phyloP scores from a whole-genome alignment of 2,888 invertebrate genomes.

The Volucella inanis region DNA sequence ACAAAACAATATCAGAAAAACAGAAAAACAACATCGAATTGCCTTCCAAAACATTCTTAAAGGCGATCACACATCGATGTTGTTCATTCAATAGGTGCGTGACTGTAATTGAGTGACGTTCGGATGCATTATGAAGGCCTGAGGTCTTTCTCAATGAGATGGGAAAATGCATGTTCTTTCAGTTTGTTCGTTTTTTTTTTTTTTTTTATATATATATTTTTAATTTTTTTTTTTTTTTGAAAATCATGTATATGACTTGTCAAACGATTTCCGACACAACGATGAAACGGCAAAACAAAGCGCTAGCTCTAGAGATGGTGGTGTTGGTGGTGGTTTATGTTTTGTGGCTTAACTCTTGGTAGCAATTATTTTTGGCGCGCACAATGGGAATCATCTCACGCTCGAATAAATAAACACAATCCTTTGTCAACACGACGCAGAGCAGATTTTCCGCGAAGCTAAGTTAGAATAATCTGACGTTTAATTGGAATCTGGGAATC shows the following conservation, averaged over 20 bases:
- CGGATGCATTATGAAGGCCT: conserved; percentile 51
- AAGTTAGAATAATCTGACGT: conserved; percentile 63
- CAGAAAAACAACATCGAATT: conserved; percentile 28
- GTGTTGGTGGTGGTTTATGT: conserved; percentile 27
- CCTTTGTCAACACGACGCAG: conserved; percentile 67
- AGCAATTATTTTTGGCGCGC: conserved; percentile 69
- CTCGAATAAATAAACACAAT: conserved; percentile 72
- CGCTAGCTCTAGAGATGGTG: background rate
- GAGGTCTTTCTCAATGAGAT: conserved; percentile 35
- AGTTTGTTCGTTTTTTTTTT: background rate
- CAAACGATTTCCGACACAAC: conserved; percentile 38
- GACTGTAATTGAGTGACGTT: conserved; percentile 72
- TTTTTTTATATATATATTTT: conserved; percentile 29
- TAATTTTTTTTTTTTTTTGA: background rate
- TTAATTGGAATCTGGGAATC: conserved; percentile 64
- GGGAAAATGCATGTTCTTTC: conserved; percentile 41
- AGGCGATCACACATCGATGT: conserved; percentile 68
- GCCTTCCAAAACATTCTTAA: conserved; percentile 63
- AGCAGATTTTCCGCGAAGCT: conserved; percentile 70
- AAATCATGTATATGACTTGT: conserved; percentile 22
- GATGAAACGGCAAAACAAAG: too few species aligned
- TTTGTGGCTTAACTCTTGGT: conserved; percentile 39
- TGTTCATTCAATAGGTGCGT: conserved; percentile 71
- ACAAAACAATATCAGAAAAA: background rate
- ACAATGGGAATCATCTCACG: conserved; percentile 70